Evolutionary conservation across 2,888 invertebrate genomes (phyloP).

Genomic region (Heliconius cydno): DNA sequence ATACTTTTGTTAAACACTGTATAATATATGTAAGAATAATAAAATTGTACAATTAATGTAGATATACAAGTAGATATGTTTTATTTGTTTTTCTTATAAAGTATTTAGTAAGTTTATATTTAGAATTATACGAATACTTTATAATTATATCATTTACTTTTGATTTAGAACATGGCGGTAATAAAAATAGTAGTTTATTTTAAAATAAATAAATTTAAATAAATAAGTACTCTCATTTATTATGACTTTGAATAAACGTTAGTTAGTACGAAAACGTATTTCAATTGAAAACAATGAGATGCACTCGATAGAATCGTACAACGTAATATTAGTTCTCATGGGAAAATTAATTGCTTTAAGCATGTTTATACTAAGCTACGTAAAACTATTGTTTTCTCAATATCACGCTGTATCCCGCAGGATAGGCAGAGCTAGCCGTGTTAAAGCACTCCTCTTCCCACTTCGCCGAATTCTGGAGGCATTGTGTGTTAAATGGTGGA

Average conservation of each 20-base stretch:
- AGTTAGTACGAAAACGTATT: neutral
- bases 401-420: no score
- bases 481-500: no score
- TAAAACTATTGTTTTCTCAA: no score
- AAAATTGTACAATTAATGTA: no score
- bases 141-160: no score
- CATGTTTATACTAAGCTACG: neutral
- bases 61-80: neutral
- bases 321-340: neutral
- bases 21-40: no score
- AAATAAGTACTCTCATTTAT: no score
- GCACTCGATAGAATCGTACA: neutral
- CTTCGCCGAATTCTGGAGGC: no score
- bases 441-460: no score
- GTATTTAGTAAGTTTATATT: neutral
- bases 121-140: no score
- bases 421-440: no score
- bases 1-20: no score
- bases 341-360: neutral
- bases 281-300: constrained; percentile 8
- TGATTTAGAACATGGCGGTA: neutral
- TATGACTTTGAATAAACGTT: neutral
- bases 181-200: neutral
- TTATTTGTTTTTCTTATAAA: neutral
- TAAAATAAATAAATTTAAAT: neutral